Evolutionary conservation across 2,113 vertebrate genomes (phyloP), one percentile per base, ranked within the genome.

Genomic region (Prinia subflava): DNA sequence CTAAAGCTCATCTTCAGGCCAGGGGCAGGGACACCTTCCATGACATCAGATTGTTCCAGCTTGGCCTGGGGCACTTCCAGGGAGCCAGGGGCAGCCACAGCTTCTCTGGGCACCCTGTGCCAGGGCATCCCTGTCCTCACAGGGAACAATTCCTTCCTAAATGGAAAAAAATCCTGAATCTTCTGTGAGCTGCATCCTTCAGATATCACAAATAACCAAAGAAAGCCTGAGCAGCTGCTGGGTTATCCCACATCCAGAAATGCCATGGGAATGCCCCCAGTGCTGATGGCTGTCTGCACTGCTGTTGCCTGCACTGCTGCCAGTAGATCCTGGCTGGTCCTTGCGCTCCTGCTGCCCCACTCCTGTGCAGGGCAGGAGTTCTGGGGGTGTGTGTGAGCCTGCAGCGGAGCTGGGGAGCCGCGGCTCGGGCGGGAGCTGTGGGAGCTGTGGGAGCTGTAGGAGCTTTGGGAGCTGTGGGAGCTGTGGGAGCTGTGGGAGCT

Each of bases 241-340:
- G 37, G 44, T 44, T 63, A 11, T 23, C 53, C 64, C 41, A 0
- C 24, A 0, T 10, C 12, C 24, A 15, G 47, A 17, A 23, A 15
- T 42, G 42, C 2, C 17, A 3, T 3, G 19, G 80, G 0, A 6
- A 13, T 17, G 5, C 0, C 7, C 42, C 30, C 9, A 5, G 27
- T 12, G 30, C 0, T 23, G 68, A 0, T 3, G 63, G 31, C 0
- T 8, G 19, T 12, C 14, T 14, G 25, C 24, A 0, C 53, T 15
- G 46, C 5, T 4, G 56, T 0, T 50, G 30, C 2, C 46, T 31
- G 41, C 41, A 3, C 50, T 16, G 1, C 68, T 50, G 7, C 52
- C 69, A 17, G 13, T 0, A 27, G 63, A 0, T 33, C 4, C 0
- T 2, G 1, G 21, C 25, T 25, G 62, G 60, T 18, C 0, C 11